Percentiles rank a stretch among this genome's conserved stretches.
Conservation (phyloP, 2,797 vertebrate genomes). For the Microchirus variegatus region DNA sequence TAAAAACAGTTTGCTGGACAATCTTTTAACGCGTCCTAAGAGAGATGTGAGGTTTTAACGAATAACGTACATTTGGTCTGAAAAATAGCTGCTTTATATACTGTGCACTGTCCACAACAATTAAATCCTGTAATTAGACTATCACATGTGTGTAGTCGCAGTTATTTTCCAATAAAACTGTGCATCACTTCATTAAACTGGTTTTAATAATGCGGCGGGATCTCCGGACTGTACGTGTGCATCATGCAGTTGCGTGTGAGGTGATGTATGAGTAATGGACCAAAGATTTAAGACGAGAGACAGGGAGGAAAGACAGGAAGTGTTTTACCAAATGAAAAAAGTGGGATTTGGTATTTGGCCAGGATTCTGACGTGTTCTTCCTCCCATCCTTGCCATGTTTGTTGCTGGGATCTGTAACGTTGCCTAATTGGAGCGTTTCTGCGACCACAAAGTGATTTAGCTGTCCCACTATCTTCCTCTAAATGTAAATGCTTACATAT, state of each 20-base stretch:
- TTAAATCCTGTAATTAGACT: no score
- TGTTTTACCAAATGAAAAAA: slow-evolving; percentile 4
- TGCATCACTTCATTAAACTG: not conserved
- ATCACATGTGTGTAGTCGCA: no score
- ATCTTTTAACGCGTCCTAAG: slow-evolving; percentile 60
- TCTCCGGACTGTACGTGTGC: not conserved
- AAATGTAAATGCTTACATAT: slow-evolving; percentile 12
- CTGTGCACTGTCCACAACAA: no score
- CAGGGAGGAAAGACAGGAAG: not conserved
- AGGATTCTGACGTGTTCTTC: slow-evolving; percentile 10
- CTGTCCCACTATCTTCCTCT: slow-evolving; percentile 14
- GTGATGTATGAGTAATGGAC: slow-evolving; percentile 3
- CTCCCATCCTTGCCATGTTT: slow-evolving; percentile 8
- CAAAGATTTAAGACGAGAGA: slow-evolving; percentile 1
- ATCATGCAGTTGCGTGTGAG: not conserved
- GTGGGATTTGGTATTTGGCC: not conserved
- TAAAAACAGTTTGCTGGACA: slow-evolving; percentile 63
- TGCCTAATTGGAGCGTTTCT: slow-evolving; percentile 10
- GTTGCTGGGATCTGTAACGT: slow-evolving; percentile 14
- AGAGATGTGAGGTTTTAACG: slow-evolving; percentile 31
- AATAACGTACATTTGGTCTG: slow-evolving; percentile 37
- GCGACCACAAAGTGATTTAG: slow-evolving; percentile 6
- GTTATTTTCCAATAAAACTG: not conserved
- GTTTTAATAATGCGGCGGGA: not conserved
- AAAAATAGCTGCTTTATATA: not conserved